Conservation (phyloP, 2,797 vertebrate species). For the Leptodactylus fallax region DNA sequence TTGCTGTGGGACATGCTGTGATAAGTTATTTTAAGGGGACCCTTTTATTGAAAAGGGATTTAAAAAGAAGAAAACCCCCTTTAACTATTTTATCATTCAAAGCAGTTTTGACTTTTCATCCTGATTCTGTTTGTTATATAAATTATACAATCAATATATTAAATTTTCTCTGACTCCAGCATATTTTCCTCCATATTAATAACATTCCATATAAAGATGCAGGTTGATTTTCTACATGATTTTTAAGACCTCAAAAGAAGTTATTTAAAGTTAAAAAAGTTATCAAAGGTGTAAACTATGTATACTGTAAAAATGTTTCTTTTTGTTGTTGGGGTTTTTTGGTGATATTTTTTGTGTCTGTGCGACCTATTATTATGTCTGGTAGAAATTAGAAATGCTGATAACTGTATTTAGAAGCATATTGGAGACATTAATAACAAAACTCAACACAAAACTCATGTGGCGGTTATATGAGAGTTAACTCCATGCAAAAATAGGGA, state of each 20-base stretch:
- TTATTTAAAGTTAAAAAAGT: background rate
- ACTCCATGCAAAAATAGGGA: background rate
- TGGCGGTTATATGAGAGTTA: background rate
- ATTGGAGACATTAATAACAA: background rate
- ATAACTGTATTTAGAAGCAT: too few species aligned
- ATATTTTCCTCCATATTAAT: too few species aligned
- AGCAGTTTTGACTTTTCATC: too few species aligned
- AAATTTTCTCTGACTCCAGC: too few species aligned
- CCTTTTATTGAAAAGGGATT: too few species aligned
- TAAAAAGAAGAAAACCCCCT: too few species aligned
- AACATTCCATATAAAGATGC: too few species aligned
- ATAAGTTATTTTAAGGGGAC: too few species aligned
- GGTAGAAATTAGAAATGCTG: background rate
- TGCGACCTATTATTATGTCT: background rate
- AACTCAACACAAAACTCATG: background rate
- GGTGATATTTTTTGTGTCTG: background rate
- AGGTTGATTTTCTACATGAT: background rate
- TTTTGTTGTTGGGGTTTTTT: background rate
- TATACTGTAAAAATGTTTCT: background rate
- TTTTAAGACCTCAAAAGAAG: background rate
- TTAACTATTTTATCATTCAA: too few species aligned
- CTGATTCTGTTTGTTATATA: too few species aligned
- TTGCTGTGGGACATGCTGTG: too few species aligned
- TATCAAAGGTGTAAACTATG: background rate
- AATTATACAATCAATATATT: too few species aligned